A percentile compares a stretch with the other conserved stretches of the same genome.
These are phyloP conservation scores for Sylvia atricapilla DNA, from an alignment of 2,113 vertebrate species.

Conservation along the genomic window DNA sequence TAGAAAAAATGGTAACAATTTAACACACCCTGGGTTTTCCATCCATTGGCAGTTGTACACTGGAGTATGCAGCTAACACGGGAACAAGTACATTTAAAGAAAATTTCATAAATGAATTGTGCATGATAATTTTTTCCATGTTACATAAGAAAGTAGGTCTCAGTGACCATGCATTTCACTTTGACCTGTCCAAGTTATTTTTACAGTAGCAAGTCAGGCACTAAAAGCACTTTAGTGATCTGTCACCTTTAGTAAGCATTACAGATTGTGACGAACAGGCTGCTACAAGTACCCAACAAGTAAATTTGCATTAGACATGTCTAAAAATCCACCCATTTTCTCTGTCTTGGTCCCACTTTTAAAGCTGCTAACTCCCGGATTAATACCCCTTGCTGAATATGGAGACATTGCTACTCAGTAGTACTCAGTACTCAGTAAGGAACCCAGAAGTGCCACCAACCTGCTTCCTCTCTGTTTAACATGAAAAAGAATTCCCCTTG, in stretches of 20 bases:
- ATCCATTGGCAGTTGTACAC: not conserved
- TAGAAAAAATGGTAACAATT: not conserved
- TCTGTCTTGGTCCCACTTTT: not conserved
- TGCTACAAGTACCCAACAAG: not conserved
- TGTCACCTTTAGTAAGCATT: not conserved
- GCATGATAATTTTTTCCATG: not conserved
- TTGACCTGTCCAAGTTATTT: not conserved
- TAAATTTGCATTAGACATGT: not conserved
- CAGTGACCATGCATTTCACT: not conserved
- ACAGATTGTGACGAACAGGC: not conserved
- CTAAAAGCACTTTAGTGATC: not conserved
- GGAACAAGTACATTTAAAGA: not conserved
- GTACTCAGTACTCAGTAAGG: not conserved
- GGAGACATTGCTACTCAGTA: not conserved
- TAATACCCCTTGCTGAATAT: not conserved
- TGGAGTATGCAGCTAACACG: not conserved
- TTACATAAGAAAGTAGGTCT: not conserved
- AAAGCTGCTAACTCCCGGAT: not conserved
- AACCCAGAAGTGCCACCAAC: not conserved
- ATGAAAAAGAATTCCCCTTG: not conserved
- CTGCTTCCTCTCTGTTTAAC: not conserved
- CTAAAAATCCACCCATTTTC: not conserved
- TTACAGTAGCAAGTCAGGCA: not conserved
- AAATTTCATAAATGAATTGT: not conserved
- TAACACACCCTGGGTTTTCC: not conserved